A percentile compares a stretch with the other conserved stretches of the same genome.
phyloP scores from a whole-genome alignment of 2,888 invertebrate species.

The Globia sparganii region DNA sequence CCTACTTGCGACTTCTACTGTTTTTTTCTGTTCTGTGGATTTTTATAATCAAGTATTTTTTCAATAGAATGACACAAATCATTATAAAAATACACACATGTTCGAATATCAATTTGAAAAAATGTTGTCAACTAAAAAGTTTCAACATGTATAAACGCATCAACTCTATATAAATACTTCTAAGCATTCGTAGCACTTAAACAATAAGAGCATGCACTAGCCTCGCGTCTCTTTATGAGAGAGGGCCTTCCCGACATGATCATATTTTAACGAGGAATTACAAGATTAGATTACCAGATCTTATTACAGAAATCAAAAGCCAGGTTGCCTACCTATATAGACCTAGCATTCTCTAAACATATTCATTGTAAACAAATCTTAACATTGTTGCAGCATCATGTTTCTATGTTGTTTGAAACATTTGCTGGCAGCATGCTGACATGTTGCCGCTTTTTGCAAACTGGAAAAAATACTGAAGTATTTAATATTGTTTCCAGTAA shows the following conservation, averaged over 20 bases:
- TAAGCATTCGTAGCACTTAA: slow-evolving; percentile 1
- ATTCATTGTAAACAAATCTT: slow-evolving; percentile 11
- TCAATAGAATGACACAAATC: no score
- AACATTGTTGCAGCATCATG: not conserved
- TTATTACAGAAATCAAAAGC: slow-evolving; percentile 4
- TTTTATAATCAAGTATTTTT: no score
- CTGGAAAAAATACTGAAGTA: not conserved
- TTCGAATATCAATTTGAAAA: no score
- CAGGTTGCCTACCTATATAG: not conserved
- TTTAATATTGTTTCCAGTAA: not conserved
- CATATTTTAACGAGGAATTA: slow-evolving; percentile 2
- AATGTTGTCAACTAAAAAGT: no score
- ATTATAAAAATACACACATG: no score
- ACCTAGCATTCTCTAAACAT: not conserved
- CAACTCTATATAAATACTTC: slow-evolving; percentile 4
- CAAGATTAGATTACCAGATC: not conserved
- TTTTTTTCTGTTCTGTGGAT: no score
- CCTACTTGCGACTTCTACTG: no score
- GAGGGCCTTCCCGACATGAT: not conserved
- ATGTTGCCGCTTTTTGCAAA: not conserved
- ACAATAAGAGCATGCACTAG: slow-evolving; percentile 13
- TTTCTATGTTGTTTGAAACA: not conserved
- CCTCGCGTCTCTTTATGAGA: not conserved
- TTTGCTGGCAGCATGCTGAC: no score
- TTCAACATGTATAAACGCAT: no score